phyloP scores from a whole-genome alignment of 2,888 invertebrate genomes.

The Helicoverpa assulta region DNA sequence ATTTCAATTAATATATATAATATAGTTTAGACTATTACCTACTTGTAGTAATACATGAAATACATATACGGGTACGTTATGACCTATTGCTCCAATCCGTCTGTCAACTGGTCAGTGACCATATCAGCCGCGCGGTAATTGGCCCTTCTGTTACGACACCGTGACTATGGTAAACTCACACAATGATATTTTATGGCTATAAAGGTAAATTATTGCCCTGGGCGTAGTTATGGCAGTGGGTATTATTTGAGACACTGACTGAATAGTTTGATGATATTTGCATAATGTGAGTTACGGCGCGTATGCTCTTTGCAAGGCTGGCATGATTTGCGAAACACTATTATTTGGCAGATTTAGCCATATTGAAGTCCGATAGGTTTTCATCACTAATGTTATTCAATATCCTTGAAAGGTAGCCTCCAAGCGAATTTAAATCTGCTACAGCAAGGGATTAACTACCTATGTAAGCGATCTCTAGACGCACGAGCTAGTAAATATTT shows the following conservation, averaged over 20 bases:
- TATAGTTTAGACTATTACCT: too few species aligned
- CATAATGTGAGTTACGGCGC: not conserved
- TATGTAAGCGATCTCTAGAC: not conserved
- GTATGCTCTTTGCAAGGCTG: not conserved
- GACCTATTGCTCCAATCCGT: conserved; percentile 2
- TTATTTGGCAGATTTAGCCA: not conserved
- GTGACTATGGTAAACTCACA: conserved; percentile 36
- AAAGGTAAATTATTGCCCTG: conserved; percentile 22
- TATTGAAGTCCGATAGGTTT: not conserved
- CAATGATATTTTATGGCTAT: conserved; percentile 37
- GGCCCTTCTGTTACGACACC: conserved; percentile 46
- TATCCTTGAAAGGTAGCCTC: not conserved
- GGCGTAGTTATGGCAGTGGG: conserved; percentile 5
- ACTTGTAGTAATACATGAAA: too few species aligned
- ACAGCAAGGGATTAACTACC: not conserved
- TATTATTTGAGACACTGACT: conserved; percentile 9
- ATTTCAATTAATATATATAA: too few species aligned
- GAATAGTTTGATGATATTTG: not conserved
- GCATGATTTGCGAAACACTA: not conserved
- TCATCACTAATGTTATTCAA: not conserved
- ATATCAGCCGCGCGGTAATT: conserved; percentile 19
- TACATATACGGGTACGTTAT: too few species aligned
- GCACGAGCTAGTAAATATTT: not conserved
- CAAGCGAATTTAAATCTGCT: not conserved
- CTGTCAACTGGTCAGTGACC: not conserved